A percentile compares a stretch with the other conserved stretches of the same genome.
Evolutionary conservation across 1,140 invertebrate genomes (phyloP).

Genomic region (Cardiocondyla obscurior): DNA sequence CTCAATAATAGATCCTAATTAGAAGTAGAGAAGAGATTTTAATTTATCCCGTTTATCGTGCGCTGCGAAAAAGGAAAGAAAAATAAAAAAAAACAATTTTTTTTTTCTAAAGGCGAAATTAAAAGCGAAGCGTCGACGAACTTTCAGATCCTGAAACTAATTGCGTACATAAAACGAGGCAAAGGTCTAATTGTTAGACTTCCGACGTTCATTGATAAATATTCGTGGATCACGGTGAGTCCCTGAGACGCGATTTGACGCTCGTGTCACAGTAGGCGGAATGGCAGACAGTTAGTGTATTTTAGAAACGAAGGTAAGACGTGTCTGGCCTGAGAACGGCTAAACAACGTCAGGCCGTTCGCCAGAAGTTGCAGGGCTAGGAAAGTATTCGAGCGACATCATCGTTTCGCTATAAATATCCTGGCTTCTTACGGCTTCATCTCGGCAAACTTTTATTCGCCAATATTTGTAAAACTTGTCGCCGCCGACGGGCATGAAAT

Average conservation of each 20-base stretch:
- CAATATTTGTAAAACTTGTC: slow-evolving; percentile 4
- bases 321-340: slow-evolving; percentile 67
- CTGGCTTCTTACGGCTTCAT: not conserved
- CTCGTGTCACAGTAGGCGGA: slow-evolving; percentile 27
- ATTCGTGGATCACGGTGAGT: not conserved
- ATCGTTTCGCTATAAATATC: slow-evolving; percentile 29
- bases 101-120: no score
- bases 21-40: not conserved
- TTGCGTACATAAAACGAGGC: not conserved
- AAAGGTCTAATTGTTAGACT: not conserved
- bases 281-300: slow-evolving; percentile 63
- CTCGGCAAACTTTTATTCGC: not conserved
- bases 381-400: slow-evolving; percentile 40
- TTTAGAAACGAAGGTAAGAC: slow-evolving; percentile 75
- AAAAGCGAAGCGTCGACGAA: not conserved
- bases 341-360: slow-evolving; percentile 54
- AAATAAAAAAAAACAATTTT: no score
- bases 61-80: not conserved
- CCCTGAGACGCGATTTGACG: not conserved
- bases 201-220: not conserved
- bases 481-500: not conserved
- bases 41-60: not conserved
- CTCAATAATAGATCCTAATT: not conserved
- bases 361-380: slow-evolving; percentile 60
- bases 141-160: not conserved